Base-by-base conservation (phyloP, 2,888 invertebrate species). In the Blera fallax region DNA sequence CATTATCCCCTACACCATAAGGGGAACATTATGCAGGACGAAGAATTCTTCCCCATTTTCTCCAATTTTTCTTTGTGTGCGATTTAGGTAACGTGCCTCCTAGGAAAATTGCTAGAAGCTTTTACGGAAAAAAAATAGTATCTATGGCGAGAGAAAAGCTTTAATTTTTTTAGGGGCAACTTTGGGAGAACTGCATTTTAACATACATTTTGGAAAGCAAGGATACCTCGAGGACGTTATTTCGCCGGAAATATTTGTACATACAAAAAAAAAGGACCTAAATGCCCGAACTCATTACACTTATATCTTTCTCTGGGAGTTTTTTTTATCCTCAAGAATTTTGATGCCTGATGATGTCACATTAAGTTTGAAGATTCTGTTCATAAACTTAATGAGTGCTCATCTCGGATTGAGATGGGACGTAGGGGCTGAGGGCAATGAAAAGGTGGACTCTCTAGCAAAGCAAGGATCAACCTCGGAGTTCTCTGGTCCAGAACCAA, bases 11-110 rank as follows among this genome's bases (percentile, higher is more conserved):
- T 60, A 70, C 11, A n/a, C 10, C 11, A 21, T 2, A 37, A 40
- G 72, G 70, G 56, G 70, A 58, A 34, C n/a, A 8, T 24, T 62
- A 16, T 27, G 14, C 10, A 7, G 2, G 45, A 56, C 8, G 8
- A 34, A 40, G 6, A 18, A 40, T 37, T 73, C 50, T 72, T 73
- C 73, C 60, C 73, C 73, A 52, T n/a, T 50, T 73, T 73, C 73
- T 50, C 73, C 73, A 50, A 29, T 21, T 73, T 52, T 37, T 14
- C 50, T 29, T 29, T 1, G 50, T 73, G 50, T 73, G 73, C 50
- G 60, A 18, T 6, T 18, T 21, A 52, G 52, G 50, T 65, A 29
- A 52, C 16, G 8, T 62, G 27, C 24, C 11, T 6, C 14, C 0
- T n/a, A 27, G 11, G 27, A 50, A 50, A 50, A 50, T 21, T n/a